Conservation (phyloP, 2,888 invertebrate genomes). For the Nemoura dubitans region DNA sequence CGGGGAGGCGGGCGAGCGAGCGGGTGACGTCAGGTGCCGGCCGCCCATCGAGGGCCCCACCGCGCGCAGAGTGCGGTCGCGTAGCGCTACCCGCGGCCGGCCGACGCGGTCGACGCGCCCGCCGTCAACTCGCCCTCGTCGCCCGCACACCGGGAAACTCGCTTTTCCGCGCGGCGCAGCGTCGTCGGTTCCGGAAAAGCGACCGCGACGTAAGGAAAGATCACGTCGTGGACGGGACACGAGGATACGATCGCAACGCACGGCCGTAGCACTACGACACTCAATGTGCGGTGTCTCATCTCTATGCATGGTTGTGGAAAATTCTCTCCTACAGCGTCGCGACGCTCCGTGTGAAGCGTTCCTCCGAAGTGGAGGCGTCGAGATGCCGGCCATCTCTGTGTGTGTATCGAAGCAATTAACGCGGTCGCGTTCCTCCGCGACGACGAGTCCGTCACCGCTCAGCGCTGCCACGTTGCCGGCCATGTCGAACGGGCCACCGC, state of each 20-base stretch:
- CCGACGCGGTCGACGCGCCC: background rate
- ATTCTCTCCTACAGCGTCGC: too few relatives aligned
- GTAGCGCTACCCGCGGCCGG: background rate
- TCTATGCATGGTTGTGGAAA: too few relatives aligned
- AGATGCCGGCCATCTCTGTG: too few relatives aligned
- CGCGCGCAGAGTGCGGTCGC: background rate
- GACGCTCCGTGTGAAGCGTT: too few relatives aligned
- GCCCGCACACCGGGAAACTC: background rate
- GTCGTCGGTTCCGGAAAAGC: too few relatives aligned
- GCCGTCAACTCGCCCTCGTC: background rate
- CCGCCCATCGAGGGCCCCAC: background rate
- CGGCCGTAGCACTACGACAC: background rate
- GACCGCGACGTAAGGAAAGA: background rate
- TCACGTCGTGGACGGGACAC: background rate
- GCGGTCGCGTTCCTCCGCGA: background rate
- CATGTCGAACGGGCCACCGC: background rate
- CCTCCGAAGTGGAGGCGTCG: too few relatives aligned
- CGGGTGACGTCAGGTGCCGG: conserved; percentile 5
- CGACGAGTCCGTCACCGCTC: background rate
- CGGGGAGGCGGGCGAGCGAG: background rate
- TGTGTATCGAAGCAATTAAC: background rate
- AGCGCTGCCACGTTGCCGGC: background rate
- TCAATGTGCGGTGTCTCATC: too few relatives aligned
- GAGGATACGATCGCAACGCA: background rate
- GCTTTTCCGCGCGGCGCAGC: background rate